phyloP scores from a whole-genome alignment of 2,888 invertebrate species.

The Endotricha flammealis region DNA sequence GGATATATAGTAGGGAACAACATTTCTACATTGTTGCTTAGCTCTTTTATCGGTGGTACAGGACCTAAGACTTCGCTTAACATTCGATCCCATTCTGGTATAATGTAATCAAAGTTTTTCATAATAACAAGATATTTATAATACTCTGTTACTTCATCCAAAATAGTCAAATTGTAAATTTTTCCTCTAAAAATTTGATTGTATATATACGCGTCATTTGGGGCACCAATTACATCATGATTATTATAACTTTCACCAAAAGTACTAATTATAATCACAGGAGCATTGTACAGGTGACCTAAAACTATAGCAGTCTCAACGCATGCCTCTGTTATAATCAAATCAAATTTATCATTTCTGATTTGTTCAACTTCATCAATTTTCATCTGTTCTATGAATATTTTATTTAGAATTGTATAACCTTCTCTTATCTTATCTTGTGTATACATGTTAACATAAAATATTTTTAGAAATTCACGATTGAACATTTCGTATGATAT shows the following conservation, averaged over 20 bases:
- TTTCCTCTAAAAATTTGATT: conserved; percentile 21
- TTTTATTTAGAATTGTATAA: background rate
- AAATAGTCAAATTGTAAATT: conserved; percentile 25
- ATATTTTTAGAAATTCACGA: conserved; percentile 1
- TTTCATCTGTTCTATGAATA: conserved; percentile 20
- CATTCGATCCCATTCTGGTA: background rate
- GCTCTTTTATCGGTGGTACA: conserved; percentile 2
- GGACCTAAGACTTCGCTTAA: background rate
- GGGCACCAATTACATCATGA: conserved; percentile 23
- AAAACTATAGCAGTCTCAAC: conserved; percentile 21
- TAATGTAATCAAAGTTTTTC: background rate
- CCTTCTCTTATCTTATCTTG: conserved; percentile 9
- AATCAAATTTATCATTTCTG: conserved; percentile 30
- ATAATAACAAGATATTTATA: conserved; percentile 9
- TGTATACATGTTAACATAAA: conserved; percentile 17
- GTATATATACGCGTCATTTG: conserved; percentile 24
- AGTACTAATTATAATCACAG: conserved; percentile 36
- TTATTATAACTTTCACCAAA: conserved; percentile 22
- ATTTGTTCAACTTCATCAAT: conserved; percentile 24
- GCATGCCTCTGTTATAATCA: conserved; percentile 32
- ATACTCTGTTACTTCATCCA: conserved; percentile 29
- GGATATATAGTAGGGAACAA: conserved; percentile 36
- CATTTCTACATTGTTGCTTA: conserved; percentile 29
- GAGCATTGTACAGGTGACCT: conserved; percentile 31
- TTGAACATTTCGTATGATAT: conserved; percentile 35